These are phyloP conservation scores for Fregata magnificens DNA, from an alignment of 2,113 vertebrate genomes.

Conservation along the genomic window DNA sequence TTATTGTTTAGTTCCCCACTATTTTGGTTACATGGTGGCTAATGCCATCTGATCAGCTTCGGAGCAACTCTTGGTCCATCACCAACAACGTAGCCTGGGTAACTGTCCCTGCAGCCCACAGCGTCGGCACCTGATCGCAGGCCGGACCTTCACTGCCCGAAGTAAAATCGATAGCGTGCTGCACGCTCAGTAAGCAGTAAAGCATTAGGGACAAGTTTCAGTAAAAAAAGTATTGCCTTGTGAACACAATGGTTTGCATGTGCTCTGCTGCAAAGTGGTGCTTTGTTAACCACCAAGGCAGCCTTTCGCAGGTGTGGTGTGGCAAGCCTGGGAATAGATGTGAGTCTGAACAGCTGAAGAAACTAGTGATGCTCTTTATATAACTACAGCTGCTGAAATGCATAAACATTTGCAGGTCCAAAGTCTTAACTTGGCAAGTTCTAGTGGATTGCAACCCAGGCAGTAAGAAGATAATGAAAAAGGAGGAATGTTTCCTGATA, in stretches of 20 bases:
- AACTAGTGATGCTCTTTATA: not conserved
- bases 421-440: not conserved
- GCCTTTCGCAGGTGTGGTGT: rapidly evolving
- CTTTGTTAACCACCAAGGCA: not conserved
- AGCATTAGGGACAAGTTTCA: not conserved
- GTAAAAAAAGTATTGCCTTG: not conserved
- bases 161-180: not conserved
- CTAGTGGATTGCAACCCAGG: not conserved
- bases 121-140: not conserved
- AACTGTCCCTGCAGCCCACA: not conserved
- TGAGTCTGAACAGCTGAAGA: not conserved
- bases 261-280: not conserved
- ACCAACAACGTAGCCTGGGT: rapidly evolving
- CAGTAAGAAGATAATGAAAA: not conserved
- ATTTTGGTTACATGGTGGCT: too few species aligned
- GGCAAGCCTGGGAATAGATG: not conserved
- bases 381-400: not conserved
- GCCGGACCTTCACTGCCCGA: too few species aligned
- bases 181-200: rapidly evolving
- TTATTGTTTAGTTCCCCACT: too few species aligned
- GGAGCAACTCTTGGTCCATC: not conserved
- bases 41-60: rapidly evolving
- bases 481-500: not conserved
- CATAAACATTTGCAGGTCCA: rapidly evolving
- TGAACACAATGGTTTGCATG: rapidly evolving